Evolutionary conservation across 2,113 vertebrate genomes (phyloP), one percentile per base, ranked within the genome.

Genomic region (Hystrix brachyura): DNA sequence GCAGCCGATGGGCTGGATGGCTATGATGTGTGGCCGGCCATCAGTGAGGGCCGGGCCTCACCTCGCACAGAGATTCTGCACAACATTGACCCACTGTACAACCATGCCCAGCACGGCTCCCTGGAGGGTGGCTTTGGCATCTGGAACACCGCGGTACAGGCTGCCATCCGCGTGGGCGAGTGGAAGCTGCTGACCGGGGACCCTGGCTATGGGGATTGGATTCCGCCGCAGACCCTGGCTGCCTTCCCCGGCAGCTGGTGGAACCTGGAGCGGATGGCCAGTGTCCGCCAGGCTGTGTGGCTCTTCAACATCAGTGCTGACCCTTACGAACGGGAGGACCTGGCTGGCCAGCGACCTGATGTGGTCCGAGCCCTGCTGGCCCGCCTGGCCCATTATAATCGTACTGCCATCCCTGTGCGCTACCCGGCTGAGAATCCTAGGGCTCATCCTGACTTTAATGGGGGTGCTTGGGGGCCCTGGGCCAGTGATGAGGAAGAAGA

Each of bases 131-230:
- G 99, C 69, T 99, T 98, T 0, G 99, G 99, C 57, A 99, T 99
- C 94, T 99, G 99, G 99, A 99, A 99, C 96, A 99, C 99, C 0
- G 99, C 99, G 0, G 98, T 99, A 32, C 99, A 99, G 98, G 99
- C 99, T 18, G 99, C 99, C 64, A 99, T 99, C 91, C 98, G 99
- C 0, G 99, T 99, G 0, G 99, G 99, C 2, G 99, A 99, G 96
- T 99, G 99, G 99, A 99, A 99, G 83, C 99, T 99, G 51, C 98
- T 99, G 90, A 99, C 99, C 0, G 99, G 99, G 0, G 99, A 99
- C 96, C 99, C 99, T 0, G 99, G 99, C 10, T 99, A 99, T 25
- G 99, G 99, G 0, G 99, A 99, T 93, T 99, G 99, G 99, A 99
- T 99, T 84, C 99, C 99, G 0, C 99, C 99, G 0, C 99, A 99